Conservation (phyloP, 2,888 invertebrate species). For the Nomada ruficornis region DNA sequence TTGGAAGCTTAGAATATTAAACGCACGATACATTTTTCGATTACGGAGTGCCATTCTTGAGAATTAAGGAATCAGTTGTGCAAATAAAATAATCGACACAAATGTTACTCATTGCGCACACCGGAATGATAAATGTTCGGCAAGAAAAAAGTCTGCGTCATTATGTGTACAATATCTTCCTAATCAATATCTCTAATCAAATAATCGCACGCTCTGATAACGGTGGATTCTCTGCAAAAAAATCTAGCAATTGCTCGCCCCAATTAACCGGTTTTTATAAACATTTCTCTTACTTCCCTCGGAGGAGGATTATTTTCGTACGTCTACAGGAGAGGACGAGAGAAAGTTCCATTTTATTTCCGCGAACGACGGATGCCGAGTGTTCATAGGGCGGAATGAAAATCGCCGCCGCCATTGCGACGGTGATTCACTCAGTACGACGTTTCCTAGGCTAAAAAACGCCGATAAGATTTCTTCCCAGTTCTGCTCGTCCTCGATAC, state of each 20-base stretch:
- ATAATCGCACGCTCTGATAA: not conserved
- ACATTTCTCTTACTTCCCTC: too few species aligned
- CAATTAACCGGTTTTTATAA: not conserved
- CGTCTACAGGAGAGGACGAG: not conserved
- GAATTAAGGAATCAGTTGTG: not conserved
- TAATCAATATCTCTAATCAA: not conserved
- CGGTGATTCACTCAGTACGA: slow-evolving; percentile 18
- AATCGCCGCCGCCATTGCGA: slow-evolving; percentile 7
- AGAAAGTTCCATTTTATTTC: not conserved
- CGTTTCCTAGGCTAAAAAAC: slow-evolving; percentile 24
- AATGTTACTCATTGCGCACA: not conserved
- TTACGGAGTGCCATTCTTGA: not conserved
- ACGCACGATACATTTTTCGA: not conserved
- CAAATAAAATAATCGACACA: not conserved
- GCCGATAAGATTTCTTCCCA: slow-evolving; percentile 28
- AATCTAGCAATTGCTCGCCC: not conserved
- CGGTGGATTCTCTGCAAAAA: not conserved
- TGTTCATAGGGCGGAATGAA: not conserved
- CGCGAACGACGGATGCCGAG: not conserved
- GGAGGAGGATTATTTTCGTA: not conserved
- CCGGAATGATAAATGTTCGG: not conserved
- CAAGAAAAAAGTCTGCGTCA: not conserved
- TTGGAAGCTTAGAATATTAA: not conserved
- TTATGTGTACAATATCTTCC: not conserved
- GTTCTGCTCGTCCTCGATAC: slow-evolving; percentile 28